Conservation (phyloP, 2,888 invertebrate species). For the Ormia ochracea region DNA sequence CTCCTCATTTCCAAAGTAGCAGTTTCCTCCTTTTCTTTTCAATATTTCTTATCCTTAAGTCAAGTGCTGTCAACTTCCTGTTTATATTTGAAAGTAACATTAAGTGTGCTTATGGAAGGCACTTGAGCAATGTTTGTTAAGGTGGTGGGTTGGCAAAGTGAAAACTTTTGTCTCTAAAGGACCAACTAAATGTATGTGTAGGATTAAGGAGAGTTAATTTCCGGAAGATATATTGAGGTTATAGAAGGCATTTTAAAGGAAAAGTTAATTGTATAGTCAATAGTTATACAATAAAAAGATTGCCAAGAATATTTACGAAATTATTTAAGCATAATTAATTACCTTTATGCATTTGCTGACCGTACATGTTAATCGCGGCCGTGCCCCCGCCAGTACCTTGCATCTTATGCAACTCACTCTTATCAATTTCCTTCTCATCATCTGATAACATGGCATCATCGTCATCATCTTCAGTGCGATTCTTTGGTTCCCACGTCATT, state of each 20-base stretch:
- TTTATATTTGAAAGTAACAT: conserved; percentile 17
- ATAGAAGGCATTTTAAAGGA: not conserved
- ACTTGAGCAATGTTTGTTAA: conserved; percentile 6
- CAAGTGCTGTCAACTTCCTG: conserved; percentile 69
- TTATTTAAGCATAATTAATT: not conserved
- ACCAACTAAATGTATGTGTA: not conserved
- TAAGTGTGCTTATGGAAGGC: conserved; percentile 49
- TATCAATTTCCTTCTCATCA: conserved; percentile 87
- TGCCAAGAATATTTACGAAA: not conserved
- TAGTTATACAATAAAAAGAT: no score
- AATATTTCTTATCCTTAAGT: conserved; percentile 45
- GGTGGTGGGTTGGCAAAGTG: conserved; percentile 10
- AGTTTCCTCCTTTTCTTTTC: conserved; percentile 16
- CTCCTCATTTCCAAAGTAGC: not conserved
- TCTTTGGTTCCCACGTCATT: conserved; percentile 98
- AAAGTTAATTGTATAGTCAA: no score
- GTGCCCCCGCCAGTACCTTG: not conserved
- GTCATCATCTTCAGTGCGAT: conserved; percentile 92
- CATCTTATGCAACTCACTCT: conserved; percentile 43
- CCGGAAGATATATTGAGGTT: not conserved
- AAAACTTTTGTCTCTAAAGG: not conserved
- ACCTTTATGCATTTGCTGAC: conserved; percentile 61
- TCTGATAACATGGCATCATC: conserved; percentile 91
- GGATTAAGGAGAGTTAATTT: conserved; percentile 18
- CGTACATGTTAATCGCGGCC: conserved; percentile 27